Evolutionary conservation across 1,140 invertebrate species (phyloP).

Genomic region (Sycobia sp.): DNA sequence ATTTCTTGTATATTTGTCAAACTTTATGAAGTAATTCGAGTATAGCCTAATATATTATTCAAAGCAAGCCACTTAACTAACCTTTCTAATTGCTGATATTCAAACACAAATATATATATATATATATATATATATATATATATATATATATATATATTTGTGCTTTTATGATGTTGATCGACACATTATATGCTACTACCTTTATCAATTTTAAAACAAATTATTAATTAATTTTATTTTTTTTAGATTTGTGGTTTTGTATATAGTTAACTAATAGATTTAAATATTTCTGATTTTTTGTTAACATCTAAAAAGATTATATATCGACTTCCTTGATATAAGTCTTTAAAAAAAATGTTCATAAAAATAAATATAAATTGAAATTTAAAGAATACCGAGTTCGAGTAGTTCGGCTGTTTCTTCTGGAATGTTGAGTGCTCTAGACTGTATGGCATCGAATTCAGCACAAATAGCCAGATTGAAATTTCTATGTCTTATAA

Average conservation of each 20-base stretch:
- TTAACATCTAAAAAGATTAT: not conserved
- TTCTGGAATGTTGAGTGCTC: conserved; percentile 68
- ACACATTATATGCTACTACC: too few species aligned
- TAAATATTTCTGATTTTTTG: not conserved
- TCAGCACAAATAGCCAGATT: conserved; percentile 69
- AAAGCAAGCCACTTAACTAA: too few species aligned
- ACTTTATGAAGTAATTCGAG: too few species aligned
- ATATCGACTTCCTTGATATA: not conserved
- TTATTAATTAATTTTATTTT: not conserved
- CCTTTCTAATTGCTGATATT: too few species aligned
- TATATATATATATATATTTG: too few species aligned
- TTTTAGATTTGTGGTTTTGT: not conserved
- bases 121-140: too few species aligned
- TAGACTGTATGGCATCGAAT: conserved; percentile 68
- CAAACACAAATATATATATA: too few species aligned
- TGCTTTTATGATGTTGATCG: too few species aligned
- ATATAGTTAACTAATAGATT: not conserved
- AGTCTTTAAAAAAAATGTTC: not conserved
- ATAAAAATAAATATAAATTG: not conserved
- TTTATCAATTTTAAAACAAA: not conserved
- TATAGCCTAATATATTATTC: too few species aligned
- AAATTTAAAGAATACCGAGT: conserved; percentile 41
- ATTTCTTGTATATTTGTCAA: too few species aligned
- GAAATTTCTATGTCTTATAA: conserved; percentile 59
- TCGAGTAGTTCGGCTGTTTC: conserved; percentile 76